These are phyloP conservation scores for Tragelaphus scriptus DNA, from an alignment of 2,113 vertebrate species.

Conservation along the genomic window DNA sequence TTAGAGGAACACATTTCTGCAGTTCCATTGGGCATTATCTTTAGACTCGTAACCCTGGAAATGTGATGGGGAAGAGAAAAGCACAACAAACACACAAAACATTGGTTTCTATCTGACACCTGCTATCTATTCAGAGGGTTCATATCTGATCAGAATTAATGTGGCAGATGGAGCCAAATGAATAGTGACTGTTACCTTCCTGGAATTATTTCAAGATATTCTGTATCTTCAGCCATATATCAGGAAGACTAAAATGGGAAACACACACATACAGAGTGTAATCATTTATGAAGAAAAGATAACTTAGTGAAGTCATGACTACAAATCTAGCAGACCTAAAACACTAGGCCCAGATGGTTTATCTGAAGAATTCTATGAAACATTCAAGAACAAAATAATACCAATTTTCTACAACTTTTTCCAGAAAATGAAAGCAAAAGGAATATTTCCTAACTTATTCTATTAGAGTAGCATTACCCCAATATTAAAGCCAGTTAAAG, in stretches of 20 bases:
- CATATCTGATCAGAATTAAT: conserved; percentile 74
- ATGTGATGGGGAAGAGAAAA: conserved; percentile 36
- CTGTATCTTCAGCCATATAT: background rate
- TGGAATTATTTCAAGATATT: conserved; percentile 36
- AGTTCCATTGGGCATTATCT: conserved; percentile 53
- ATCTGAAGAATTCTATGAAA: background rate
- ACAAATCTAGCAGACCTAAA: background rate
- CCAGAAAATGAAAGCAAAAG: background rate
- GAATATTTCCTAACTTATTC: background rate
- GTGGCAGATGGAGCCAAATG: conserved; percentile 65
- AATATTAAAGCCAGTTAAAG: background rate
- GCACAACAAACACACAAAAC: conserved; percentile 66
- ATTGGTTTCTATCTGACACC: conserved; percentile 65
- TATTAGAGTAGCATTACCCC: background rate
- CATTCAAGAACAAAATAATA: background rate
- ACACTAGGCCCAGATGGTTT: background rate
- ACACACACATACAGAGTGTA: background rate
- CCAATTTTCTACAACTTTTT: background rate
- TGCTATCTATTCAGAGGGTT: conserved; percentile 58
- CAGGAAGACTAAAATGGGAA: background rate
- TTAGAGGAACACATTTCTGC: background rate
- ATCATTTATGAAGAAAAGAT: background rate
- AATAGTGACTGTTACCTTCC: conserved; percentile 50
- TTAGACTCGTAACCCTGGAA: conserved; percentile 62
- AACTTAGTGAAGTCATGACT: background rate